Base-by-base conservation (phyloP, 2,113 vertebrate genomes). In the Neodontobutis hainanensis region DNA sequence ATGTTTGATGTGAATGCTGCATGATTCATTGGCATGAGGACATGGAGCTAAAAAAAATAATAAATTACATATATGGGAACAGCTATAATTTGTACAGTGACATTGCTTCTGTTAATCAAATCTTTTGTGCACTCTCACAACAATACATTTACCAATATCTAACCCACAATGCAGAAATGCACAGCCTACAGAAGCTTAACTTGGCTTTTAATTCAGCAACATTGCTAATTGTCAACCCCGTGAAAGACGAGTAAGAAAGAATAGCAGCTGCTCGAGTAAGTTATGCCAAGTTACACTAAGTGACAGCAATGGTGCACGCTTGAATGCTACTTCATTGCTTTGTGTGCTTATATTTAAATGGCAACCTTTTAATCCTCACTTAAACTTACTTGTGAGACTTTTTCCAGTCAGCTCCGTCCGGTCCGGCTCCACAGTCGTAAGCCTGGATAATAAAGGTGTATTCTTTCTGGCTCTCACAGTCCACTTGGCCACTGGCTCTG, bases 391-490 rank as follows among this genome's bases (percentile, higher is more conserved):
- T 99, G 93, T 99, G 97, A 4, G 97, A 99, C 89, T 98, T 99
- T 82, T 99, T 99, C 96, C 95, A 96, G 89, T 93, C 92, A 0
- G 85, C 92, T 78, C 95, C 96, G n/a, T n/a, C 87, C 69, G 94
- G 89, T 53, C 93, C 94, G 0, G 93, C 89, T 0, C 97, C 97
- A 7, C 97, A 99, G 72, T 99, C 97, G 0, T 99, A 99, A 35
- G 97, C 97, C 87, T 99, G 97, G 86, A 99, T 97, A 75, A 97
- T 93, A 78, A 99, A 98, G 0, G 96, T 98, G 61, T 98, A 98
- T 71, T 99, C 97, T 81, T 97, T 99, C 90, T 98, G 97, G 60
- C 92, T 90, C 79, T 98, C 97, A 80, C 97, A 99, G 92, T 99
- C 96, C 43, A 99, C 93, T n/a, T 94, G 91, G 43, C 92, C 90